Base-by-base conservation (phyloP, 2,797 vertebrate genomes). In the Anniella stebbinsi region DNA sequence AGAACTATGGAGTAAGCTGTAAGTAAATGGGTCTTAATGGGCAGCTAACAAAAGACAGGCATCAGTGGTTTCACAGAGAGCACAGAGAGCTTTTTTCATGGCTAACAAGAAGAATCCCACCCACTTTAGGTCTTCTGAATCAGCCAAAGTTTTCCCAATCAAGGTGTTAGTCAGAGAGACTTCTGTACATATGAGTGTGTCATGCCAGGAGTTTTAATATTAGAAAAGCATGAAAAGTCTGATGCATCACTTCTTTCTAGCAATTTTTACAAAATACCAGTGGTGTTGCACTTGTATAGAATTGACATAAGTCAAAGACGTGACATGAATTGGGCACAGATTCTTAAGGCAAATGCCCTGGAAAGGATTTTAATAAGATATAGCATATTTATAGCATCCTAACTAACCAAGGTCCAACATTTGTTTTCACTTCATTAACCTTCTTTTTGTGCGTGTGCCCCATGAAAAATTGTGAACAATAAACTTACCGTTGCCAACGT, bases 381-480 rank as follows among this genome's bases (percentile, higher is more conserved):
- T 80, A 87, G 78, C 63, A 51, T 82, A 89, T 87, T 57, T 75
- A 21, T 4, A 0, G 4, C 84, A 54, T 72, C 36, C 17, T 89
- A 60, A n/a, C 21, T 45, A 91, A 28, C 90, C 90, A 94, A 86
- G 83, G 70, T 45, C 38, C 2, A 60, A 54, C n/a, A 72, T 93
- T 92, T 92, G 5, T 84, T 96, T 95, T 93, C 82, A 90, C 11
- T 95, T 95, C 84, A 90, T 83, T 92, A 60, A 48, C 41, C 9
- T 28, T 25, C 33, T 33, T 33, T 51, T 10, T 82, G 25, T 23
- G 54, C 48, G 51, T 91, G 94, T 93, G 41, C 17, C 80, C 81
- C 88, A 91, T 86, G 90, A 95, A 95, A 95, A 91, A 4, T 87
- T 89, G 73, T 83, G 93, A 93, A 95, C 84, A 94, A 92, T 94